phyloP scores from a whole-genome alignment of 2,888 invertebrate genomes.

The Athalia circularis region DNA sequence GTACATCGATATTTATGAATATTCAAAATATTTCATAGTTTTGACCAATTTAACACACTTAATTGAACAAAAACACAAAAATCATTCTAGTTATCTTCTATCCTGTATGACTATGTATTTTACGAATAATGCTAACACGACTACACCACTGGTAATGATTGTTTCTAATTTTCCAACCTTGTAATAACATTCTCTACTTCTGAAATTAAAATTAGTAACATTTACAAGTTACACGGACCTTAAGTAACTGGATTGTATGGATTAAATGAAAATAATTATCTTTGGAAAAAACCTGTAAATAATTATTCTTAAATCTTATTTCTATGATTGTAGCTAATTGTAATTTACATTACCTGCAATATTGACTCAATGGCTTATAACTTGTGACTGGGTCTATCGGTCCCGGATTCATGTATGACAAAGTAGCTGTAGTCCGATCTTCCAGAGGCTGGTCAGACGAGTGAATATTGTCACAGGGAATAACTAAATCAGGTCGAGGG shows the following conservation, averaged over 20 bases:
- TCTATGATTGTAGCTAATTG: not conserved
- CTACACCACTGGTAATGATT: not conserved
- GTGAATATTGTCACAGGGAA: slow-evolving; percentile 68
- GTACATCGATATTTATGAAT: slow-evolving; percentile 2
- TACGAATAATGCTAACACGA: slow-evolving; percentile 26
- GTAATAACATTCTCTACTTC: not conserved
- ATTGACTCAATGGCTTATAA: slow-evolving; percentile 65
- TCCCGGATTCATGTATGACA: slow-evolving; percentile 68
- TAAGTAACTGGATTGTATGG: slow-evolving; percentile 4
- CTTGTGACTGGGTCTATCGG: slow-evolving; percentile 59
- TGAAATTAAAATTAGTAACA: not conserved
- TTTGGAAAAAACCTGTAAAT: not conserved
- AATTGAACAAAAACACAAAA: slow-evolving; percentile 9
- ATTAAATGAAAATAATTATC: slow-evolving; percentile 1
- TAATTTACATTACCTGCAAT: slow-evolving; percentile 59
- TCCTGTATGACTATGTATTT: slow-evolving; percentile 17
- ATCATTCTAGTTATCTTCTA: slow-evolving; percentile 28
- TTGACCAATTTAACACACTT: not conserved
- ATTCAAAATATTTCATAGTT: not conserved
- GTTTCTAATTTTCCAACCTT: not conserved
- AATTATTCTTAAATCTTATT: not conserved
- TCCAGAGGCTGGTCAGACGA: slow-evolving; percentile 64
- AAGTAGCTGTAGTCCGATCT: slow-evolving; percentile 64
- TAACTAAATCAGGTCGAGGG: slow-evolving; percentile 58
- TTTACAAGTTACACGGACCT: not conserved